These are phyloP conservation scores for Psophia crepitans DNA, from an alignment of 2,113 vertebrate genomes.

Conservation along the genomic window DNA sequence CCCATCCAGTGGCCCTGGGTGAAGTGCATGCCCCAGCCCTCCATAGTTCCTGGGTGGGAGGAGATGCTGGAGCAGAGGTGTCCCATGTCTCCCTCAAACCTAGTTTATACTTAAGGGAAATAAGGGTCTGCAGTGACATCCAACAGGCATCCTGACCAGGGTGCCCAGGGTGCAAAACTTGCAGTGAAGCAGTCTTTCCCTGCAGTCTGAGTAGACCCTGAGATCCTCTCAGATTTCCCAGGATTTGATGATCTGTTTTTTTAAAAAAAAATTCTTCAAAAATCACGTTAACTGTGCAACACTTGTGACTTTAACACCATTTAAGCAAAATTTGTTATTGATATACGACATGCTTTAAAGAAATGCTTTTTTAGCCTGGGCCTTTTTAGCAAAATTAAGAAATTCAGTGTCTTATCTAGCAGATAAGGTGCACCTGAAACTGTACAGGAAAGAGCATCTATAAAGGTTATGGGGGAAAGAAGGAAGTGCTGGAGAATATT, in stretches of 20 bases:
- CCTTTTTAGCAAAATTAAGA: neutral
- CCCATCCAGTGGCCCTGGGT: neutral
- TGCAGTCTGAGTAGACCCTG: neutral
- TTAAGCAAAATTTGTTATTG: neutral
- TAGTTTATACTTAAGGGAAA: neutral
- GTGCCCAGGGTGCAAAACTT: neutral
- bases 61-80: neutral
- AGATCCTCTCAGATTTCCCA: neutral
- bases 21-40: neutral
- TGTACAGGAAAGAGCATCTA: neutral
- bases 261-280: neutral
- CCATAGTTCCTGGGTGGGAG: neutral
- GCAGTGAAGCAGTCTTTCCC: neutral
- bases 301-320: neutral
- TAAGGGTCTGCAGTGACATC: neutral
- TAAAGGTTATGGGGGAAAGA: neutral
- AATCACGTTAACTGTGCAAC: neutral
- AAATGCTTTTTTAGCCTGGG: neutral
- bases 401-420: neutral
- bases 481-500: neutral
- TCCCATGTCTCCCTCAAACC: neutral
- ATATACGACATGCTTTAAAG: neutral
- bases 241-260: neutral
- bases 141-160: fast-evolving
- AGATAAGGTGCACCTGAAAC: neutral